These are phyloP conservation scores for Acleris sparsana DNA, from an alignment of 2,888 invertebrate genomes.

Conservation along the genomic window DNA sequence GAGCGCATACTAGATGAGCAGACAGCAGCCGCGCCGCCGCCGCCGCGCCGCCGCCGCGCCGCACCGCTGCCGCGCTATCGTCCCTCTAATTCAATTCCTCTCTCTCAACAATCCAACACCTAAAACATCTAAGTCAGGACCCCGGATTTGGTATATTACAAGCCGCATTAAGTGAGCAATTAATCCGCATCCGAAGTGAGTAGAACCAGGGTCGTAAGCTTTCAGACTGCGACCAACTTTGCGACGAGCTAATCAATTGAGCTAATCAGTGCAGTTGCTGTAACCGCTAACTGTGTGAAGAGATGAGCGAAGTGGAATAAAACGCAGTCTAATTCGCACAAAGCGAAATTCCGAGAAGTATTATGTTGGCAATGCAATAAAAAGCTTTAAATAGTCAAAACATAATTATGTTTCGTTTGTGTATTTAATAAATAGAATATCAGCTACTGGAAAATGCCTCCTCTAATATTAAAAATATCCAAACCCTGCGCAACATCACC, in stretches of 20 bases:
- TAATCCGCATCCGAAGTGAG: constrained; percentile 64
- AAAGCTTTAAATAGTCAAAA: no score
- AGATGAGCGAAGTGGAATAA: constrained; percentile 12
- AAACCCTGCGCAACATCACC: no score
- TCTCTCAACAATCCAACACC: constrained; percentile 68
- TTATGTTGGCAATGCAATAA: no score
- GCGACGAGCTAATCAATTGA: constrained; percentile 53
- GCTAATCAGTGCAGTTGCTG: constrained; percentile 51
- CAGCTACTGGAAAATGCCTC: no score
- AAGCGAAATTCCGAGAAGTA: no score
- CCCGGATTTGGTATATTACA: constrained; percentile 71
- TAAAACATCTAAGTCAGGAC: constrained; percentile 68
- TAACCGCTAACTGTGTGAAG: constrained; percentile 24
- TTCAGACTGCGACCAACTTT: constrained; percentile 61
- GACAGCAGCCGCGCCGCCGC: constrained; percentile 40
- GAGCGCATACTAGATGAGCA: constrained; percentile 50
- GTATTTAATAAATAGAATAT: no score
- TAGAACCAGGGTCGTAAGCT: constrained; percentile 61
- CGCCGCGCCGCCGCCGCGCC: constrained; percentile 9
- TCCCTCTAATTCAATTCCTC: constrained; percentile 70
- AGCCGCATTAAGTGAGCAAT: constrained; percentile 69
- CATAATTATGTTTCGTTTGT: no score
- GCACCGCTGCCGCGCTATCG: constrained; percentile 41
- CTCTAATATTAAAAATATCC: no score
- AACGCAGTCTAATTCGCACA: background rate